phyloP scores from a whole-genome alignment of 1,140 invertebrate species.

The Hycleus cichorii region DNA sequence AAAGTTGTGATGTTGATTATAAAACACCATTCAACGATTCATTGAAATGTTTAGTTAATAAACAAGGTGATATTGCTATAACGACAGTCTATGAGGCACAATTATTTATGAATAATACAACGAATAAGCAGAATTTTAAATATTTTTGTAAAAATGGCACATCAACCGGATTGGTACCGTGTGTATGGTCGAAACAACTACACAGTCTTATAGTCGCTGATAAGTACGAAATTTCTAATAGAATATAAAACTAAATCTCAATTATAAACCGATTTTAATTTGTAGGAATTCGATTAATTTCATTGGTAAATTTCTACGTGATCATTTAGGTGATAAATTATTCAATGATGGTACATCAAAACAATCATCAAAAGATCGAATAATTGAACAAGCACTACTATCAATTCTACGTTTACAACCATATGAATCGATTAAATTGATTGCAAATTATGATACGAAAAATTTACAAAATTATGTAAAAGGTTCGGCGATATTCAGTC shows the following conservation, averaged over 20 bases:
- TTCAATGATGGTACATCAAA: neutral
- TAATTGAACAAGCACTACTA: neutral
- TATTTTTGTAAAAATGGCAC: slow-evolving; percentile 62
- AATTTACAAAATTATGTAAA: slow-evolving; percentile 1
- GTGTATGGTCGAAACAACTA: slow-evolving; percentile 52
- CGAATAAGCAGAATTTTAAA: slow-evolving; percentile 18
- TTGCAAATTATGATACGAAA: neutral
- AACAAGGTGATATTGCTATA: slow-evolving; percentile 49
- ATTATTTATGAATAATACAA: slow-evolving; percentile 28
- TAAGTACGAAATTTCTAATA: slow-evolving; percentile 41
- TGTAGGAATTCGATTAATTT: neutral
- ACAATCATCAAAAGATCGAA: neutral
- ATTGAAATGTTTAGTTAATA: slow-evolving; percentile 46
- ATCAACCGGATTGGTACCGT: slow-evolving; percentile 39
- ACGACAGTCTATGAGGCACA: slow-evolving; percentile 38
- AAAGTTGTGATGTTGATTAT: slow-evolving; percentile 16
- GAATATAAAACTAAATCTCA: neutral
- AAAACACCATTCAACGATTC: slow-evolving; percentile 33
- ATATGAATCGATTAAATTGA: neutral
- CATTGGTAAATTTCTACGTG: slow-evolving; percentile 3
- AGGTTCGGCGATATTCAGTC: neutral
- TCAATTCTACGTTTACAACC: neutral
- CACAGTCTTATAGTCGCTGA: slow-evolving; percentile 48
- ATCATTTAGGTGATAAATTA: neutral
- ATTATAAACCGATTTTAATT: too few species aligned